Conservation (phyloP, 2,888 invertebrate genomes). For the Phanerotoma sp. region DNA sequence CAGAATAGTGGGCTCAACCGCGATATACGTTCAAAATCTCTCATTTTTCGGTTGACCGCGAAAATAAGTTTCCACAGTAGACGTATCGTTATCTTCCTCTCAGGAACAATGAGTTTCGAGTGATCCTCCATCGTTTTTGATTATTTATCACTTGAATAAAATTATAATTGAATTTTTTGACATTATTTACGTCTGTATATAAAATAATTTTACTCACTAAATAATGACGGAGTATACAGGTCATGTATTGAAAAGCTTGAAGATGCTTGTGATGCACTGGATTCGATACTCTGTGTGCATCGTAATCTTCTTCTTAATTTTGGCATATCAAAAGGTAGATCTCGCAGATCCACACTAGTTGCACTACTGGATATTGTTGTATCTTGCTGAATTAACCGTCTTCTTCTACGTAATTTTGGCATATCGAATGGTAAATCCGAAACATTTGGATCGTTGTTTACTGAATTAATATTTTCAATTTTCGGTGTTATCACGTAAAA, state of each 20-base stretch:
- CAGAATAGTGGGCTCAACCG: no score
- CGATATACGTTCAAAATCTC: no score
- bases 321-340: conserved; percentile 91
- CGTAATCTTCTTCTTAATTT: conserved; percentile 77
- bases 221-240: conserved; percentile 62
- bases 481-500: conserved; percentile 62
- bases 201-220: conserved; percentile 57
- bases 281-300: conserved; percentile 66
- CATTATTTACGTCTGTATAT: no score
- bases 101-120: no score
- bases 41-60: no score
- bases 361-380: conserved; percentile 72
- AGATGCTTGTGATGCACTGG: conserved; percentile 76
- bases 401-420: conserved; percentile 78
- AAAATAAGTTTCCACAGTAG: no score
- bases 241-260: conserved; percentile 81
- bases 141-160: no score
- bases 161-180: no score
- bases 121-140: no score
- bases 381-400: conserved; percentile 67
- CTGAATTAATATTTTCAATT: conserved; percentile 57
- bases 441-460: conserved; percentile 64
- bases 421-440: conserved; percentile 86
- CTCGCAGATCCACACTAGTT: conserved; percentile 74
- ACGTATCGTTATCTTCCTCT: no score